These are phyloP conservation scores for Prinia subflava DNA, from an alignment of 2,113 vertebrate species.

Conservation along the genomic window DNA sequence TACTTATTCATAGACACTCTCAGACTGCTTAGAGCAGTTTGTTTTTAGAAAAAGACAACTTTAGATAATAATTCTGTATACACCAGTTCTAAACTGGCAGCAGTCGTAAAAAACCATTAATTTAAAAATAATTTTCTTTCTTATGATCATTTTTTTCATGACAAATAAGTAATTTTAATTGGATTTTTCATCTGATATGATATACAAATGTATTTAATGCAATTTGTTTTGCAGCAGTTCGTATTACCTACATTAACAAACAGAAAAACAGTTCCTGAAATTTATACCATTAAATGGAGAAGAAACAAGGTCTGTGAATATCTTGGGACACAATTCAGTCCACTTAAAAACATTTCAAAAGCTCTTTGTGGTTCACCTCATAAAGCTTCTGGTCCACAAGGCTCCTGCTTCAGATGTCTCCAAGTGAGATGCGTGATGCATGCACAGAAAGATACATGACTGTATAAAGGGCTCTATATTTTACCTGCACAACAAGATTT, in stretches of 20 bases:
- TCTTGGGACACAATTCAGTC: neutral
- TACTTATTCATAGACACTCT: neutral
- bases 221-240: neutral
- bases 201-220: neutral
- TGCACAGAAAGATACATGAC: neutral
- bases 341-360: slow-evolving; percentile 11
- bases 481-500: neutral
- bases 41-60: neutral
- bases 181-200: neutral
- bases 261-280: neutral
- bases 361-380: slow-evolving; percentile 20
- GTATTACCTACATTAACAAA: neutral
- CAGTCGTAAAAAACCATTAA: neutral
- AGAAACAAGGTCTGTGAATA: neutral
- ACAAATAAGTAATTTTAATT: neutral
- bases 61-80: neutral
- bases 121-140: neutral
- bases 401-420: neutral
- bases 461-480: neutral
- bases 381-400: neutral
- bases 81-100: neutral
- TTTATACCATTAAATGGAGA: neutral
- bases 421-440: neutral
- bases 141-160: neutral
- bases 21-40: neutral